Conservation (phyloP, 2,888 invertebrate species). For the Drosophila bunnanda region DNA sequence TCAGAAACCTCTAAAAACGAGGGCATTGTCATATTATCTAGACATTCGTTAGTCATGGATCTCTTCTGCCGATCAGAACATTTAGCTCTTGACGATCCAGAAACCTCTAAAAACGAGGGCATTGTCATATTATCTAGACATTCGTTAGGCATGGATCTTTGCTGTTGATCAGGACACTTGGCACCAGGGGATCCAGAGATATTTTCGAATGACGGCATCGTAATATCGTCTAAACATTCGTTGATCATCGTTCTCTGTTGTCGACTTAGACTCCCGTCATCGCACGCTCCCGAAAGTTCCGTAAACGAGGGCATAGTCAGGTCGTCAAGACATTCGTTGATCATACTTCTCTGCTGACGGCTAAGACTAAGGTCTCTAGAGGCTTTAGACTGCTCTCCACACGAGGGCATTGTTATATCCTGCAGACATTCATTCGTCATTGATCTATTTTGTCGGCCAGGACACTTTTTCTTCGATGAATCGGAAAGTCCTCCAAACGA, state of each 20-base stretch:
- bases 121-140: conserved; percentile 18
- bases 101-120: conserved; percentile 21
- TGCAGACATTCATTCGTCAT: conserved; percentile 16
- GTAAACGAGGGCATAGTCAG: background rate
- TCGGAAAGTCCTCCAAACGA: background rate
- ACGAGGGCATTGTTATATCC: conserved; percentile 2
- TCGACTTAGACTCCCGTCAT: background rate
- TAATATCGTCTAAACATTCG: background rate
- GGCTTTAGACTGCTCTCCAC: background rate
- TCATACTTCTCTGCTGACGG: background rate
- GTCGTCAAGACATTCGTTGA: background rate
- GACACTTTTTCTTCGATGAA: background rate
- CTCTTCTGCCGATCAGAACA: background rate
- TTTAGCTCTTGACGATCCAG: background rate
- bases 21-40: conserved; percentile 26
- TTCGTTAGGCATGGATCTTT: background rate
- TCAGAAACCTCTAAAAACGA: background rate
- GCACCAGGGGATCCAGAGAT: background rate
- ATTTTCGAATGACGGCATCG: background rate
- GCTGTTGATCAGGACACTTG: background rate
- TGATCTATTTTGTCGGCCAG: background rate
- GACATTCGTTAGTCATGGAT: background rate
- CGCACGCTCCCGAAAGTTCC: background rate
- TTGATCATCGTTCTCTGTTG: background rate
- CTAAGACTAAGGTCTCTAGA: background rate